These are phyloP conservation scores for Acleris holmiana DNA, from an alignment of 2,888 invertebrate species.

Conservation along the genomic window DNA sequence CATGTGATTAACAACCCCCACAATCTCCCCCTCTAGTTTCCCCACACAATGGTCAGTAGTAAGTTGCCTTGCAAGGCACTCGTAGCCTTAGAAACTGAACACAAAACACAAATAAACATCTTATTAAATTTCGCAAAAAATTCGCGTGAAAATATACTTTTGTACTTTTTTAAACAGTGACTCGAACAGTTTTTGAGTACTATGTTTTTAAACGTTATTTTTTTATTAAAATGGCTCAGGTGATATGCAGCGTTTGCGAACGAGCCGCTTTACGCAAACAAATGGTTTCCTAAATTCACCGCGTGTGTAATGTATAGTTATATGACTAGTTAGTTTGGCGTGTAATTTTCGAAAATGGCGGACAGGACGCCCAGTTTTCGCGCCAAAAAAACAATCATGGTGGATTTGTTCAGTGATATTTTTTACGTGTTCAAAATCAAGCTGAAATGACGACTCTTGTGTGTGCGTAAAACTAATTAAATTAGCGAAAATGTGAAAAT, in stretches of 20 bases:
- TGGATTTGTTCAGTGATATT: conserved; percentile 61
- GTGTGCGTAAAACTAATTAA: conserved; percentile 46
- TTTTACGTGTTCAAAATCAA: conserved; percentile 79
- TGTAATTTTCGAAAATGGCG: conserved; percentile 63
- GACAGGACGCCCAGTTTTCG: conserved; percentile 62
- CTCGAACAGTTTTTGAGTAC: neutral
- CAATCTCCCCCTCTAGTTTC: conserved; percentile 58
- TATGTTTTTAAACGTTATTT: conserved; percentile 18
- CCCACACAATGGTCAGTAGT: conserved; percentile 78
- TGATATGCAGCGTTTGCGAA: conserved; percentile 60
- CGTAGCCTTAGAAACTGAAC: conserved; percentile 79
- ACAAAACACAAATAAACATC: conserved; percentile 80
- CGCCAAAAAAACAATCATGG: conserved; percentile 77
- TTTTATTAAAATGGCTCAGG: conserved; percentile 56
- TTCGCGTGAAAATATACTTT: conserved; percentile 36
- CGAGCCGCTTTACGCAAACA: conserved; percentile 48
- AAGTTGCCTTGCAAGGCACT: conserved; percentile 69
- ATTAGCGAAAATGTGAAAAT: conserved; percentile 60
- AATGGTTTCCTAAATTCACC: conserved; percentile 50
- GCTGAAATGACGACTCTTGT: conserved; percentile 75
- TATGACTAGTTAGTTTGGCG: conserved; percentile 26
- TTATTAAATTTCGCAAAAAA: conserved; percentile 43
- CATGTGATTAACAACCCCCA: conserved; percentile 69
- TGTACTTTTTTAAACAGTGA: neutral
- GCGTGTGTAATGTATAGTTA: conserved; percentile 43